Base-by-base conservation (phyloP, 2,888 invertebrate species). In the Cephonodes hylas region DNA sequence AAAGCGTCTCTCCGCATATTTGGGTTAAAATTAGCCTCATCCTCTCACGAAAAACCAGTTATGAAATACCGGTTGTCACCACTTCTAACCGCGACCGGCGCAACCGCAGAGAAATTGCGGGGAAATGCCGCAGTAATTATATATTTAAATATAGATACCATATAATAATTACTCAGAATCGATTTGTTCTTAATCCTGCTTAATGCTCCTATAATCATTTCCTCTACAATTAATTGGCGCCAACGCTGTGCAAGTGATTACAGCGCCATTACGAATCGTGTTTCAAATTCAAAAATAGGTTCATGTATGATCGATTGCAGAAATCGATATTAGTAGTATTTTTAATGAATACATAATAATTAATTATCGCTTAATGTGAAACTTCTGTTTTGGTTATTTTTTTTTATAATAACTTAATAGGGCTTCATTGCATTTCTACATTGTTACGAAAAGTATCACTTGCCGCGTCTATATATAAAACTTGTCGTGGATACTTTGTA, bases 21-120 rank as follows among this genome's bases (percentile, higher is more conserved):
- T 53, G 53, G 27, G 15, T 53, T 53, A 53, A 53, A 53, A 23
- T 46, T 46, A 31, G 53, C 18, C 27, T 53, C 53, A 31, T 27
- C 53, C 53, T 31, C 53, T 53, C 53, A 31, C 18, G 27, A 53
- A 53, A 53, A 31, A 53, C 53, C 53, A 18, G 53, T 53, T 53
- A 53, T 27, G 53, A 53, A 53, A 31, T 53, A 53, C 53, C 53
- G 18, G 53, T 53, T 31, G 27, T 31, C 25, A n/a, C 25, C 25
- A n/a, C 15, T 18, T 27, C 31, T 31, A 27, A 53, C 53, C 53
- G 27, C 53, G 27, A 53, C 27, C 53, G 27, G 27, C 25, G 27
- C 18, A 31, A 10, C 53, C 27, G 18, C 31, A 31, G 53, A 53
- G 27, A 53, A 53, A 53, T 53, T 53, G 53, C 18, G 27, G 53